phyloP scores from a whole-genome alignment of 2,113 vertebrate genomes.

The Chloroceryle aenea region DNA sequence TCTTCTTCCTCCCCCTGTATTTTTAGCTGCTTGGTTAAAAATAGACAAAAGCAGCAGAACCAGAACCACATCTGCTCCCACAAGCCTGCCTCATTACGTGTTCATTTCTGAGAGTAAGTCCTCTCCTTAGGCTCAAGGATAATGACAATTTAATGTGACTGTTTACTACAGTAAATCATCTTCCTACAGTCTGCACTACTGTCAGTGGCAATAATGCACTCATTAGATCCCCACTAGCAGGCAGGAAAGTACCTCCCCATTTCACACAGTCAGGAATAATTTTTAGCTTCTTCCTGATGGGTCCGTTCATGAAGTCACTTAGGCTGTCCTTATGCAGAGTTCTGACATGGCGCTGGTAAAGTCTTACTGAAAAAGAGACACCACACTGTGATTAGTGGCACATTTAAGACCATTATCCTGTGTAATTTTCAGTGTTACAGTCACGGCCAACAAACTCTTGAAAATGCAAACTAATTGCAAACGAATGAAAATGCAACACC shows the following conservation, averaged over 20 bases:
- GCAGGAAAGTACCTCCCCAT: conserved; percentile 89
- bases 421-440: background rate
- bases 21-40: background rate
- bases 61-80: background rate
- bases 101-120: background rate
- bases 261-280: conserved; percentile 88
- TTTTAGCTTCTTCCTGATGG: conserved; percentile 88
- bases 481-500: background rate
- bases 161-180: background rate
- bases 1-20: background rate
- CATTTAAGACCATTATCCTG: background rate
- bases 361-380: conserved; percentile 69
- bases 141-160: background rate
- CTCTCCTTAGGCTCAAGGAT: background rate
- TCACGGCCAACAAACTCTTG: background rate
- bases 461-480: too few species aligned
- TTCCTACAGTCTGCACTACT: background rate
- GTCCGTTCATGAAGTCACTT: conserved; percentile 90
- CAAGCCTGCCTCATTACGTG: background rate
- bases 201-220: background rate
- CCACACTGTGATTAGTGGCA: background rate
- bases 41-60: background rate
- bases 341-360: conserved; percentile 79
- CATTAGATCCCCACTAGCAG: background rate
- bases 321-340: conserved; percentile 80